phyloP scores from a whole-genome alignment of 2,888 invertebrate genomes.

The Onthophagus sagittarius region DNA sequence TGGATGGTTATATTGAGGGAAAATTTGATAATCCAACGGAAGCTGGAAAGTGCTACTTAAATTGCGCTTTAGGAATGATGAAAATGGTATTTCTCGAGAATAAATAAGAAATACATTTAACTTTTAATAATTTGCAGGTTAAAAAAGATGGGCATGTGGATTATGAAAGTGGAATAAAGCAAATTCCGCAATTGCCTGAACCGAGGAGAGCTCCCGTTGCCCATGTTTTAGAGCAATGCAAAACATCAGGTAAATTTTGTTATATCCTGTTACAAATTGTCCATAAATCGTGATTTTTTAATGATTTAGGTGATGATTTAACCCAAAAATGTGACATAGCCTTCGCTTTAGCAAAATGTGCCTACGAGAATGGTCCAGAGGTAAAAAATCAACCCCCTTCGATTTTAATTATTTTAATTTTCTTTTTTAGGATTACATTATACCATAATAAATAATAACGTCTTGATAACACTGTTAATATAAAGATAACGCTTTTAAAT shows the following conservation, averaged over 20 bases:
- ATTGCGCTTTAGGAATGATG: slow-evolving; percentile 19
- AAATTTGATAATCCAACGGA: slow-evolving; percentile 17
- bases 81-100: slow-evolving; percentile 18
- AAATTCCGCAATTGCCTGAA: slow-evolving; percentile 38
- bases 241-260: slow-evolving; percentile 48
- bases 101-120: neutral
- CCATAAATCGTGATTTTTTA: neutral
- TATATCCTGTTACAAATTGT: slow-evolving; percentile 6
- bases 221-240: slow-evolving; percentile 51
- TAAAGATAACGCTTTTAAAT: too few species aligned
- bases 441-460: neutral
- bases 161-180: slow-evolving; percentile 3
- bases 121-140: slow-evolving; percentile 34
- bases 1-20: slow-evolving; percentile 14
- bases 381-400: neutral
- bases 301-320: slow-evolving; percentile 45
- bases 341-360: slow-evolving; percentile 51
- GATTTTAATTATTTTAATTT: neutral
- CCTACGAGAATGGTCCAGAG: slow-evolving; percentile 50
- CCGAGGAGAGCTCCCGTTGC: slow-evolving; percentile 49
- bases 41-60: slow-evolving; percentile 15
- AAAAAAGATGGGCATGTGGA: slow-evolving; percentile 29
- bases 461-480: too few species aligned
- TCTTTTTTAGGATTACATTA: slow-evolving; percentile 5
- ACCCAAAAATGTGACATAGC: slow-evolving; percentile 53